These are phyloP conservation scores for Eupithecia dodoneata DNA, from an alignment of 2,888 invertebrate genomes.

Conservation along the genomic window DNA sequence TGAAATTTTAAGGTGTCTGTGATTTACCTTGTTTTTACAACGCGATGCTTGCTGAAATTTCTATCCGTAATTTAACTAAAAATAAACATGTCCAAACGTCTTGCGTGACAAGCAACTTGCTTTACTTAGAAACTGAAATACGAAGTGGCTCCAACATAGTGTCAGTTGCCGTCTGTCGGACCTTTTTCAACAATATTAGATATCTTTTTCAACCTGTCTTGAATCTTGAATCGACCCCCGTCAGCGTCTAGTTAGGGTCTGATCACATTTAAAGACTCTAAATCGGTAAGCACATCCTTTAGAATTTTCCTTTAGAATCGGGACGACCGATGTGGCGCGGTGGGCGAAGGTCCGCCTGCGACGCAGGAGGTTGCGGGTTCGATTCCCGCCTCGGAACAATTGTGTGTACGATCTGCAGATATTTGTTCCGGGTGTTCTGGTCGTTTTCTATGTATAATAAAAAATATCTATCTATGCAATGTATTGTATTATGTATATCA, in stretches of 20 bases:
- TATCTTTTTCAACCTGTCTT: slow-evolving; percentile 26
- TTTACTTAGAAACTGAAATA: neutral
- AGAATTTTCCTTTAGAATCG: too few relatives aligned
- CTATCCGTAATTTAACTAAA: neutral
- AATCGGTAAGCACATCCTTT: neutral
- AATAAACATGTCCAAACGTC: neutral
- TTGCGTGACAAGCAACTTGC: neutral
- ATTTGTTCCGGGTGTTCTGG: too few relatives aligned
- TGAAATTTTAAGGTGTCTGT: too few relatives aligned
- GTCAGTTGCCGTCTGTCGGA: slow-evolving; percentile 24
- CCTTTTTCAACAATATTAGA: slow-evolving; percentile 33
- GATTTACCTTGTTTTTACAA: neutral
- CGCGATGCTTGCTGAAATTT: neutral
- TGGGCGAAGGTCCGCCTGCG: too few relatives aligned
- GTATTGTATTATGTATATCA: too few relatives aligned
- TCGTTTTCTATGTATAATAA: too few relatives aligned
- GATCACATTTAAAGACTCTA: neutral
- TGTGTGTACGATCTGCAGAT: too few relatives aligned
- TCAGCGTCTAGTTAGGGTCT: slow-evolving; percentile 23
- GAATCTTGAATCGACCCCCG: slow-evolving; percentile 15
- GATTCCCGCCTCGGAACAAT: too few relatives aligned
- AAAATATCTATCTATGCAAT: too few relatives aligned
- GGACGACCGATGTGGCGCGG: too few relatives aligned
- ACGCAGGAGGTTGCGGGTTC: too few relatives aligned
- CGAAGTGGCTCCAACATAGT: neutral